Evolutionary conservation across 1,140 invertebrate genomes (phyloP).

Genomic region (Caenorhabditis tropicalis): DNA sequence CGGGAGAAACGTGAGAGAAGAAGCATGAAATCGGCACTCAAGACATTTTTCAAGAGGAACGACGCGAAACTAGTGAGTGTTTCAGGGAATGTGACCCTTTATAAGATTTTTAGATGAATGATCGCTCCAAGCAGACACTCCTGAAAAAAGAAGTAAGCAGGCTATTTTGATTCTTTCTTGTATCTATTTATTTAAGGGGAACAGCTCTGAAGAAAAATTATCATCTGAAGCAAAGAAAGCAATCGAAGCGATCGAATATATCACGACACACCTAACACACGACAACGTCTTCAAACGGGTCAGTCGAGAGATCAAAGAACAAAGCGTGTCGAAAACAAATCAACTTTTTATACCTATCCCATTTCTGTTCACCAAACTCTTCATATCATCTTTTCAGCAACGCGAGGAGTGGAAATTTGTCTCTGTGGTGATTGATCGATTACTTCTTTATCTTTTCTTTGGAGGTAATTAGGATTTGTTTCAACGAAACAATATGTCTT

Average conservation of each 20-base stretch:
- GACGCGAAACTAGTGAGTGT: not conserved
- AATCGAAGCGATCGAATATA: slow-evolving; percentile 61
- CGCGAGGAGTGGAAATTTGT: slow-evolving; percentile 64
- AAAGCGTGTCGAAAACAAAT: not conserved
- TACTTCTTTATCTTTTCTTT: slow-evolving; percentile 67
- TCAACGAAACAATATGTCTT: not conserved
- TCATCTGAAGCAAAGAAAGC: slow-evolving; percentile 53
- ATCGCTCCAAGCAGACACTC: not conserved
- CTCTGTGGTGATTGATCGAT: slow-evolving; percentile 66
- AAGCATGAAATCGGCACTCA: slow-evolving; percentile 50
- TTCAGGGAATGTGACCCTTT: not conserved
- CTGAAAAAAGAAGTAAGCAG: not conserved
- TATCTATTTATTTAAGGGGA: not conserved
- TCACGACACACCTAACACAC: slow-evolving; percentile 61
- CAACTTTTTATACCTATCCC: not conserved
- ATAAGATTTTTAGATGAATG: slow-evolving; percentile 12
- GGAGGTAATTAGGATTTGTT: not conserved
- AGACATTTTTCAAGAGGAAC: not conserved
- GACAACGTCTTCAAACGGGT: slow-evolving; percentile 58
- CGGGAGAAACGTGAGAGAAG: slow-evolving; percentile 60
- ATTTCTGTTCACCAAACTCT: not conserved
- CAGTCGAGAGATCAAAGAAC: slow-evolving; percentile 17
- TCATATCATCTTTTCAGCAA: not conserved
- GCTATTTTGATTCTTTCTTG: not conserved
- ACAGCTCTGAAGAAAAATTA: slow-evolving; percentile 27